Evolutionary conservation across 2,888 invertebrate species (phyloP).

Genomic region (Agonopterix subpropinquella): DNA sequence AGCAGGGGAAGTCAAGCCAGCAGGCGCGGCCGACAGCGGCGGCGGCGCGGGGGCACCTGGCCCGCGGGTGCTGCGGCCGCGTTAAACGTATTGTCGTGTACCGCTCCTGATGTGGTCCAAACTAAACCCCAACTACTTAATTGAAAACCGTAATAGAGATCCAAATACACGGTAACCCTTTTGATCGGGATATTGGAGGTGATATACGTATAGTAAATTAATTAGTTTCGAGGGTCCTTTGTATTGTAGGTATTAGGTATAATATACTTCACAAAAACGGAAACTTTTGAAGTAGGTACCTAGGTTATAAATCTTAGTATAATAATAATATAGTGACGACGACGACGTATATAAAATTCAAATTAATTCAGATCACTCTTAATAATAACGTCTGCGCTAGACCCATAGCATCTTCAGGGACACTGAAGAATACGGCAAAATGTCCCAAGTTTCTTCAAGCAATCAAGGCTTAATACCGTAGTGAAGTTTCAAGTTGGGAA

Average conservation of each 20-base stretch:
- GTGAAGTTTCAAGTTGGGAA: conserved; percentile 75
- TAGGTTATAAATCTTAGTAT: not conserved
- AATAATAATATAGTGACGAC: not conserved
- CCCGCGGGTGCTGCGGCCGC: conserved; percentile 17
- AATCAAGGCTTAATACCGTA: conserved; percentile 76
- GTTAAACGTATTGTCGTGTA: conserved; percentile 72
- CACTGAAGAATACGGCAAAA: conserved; percentile 72
- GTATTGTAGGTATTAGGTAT: too few relatives aligned
- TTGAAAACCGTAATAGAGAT: conserved; percentile 68
- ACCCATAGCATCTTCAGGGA: conserved; percentile 68
- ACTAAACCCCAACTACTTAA: conserved; percentile 68
- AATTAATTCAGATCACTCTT: conserved; percentile 67
- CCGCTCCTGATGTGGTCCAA: conserved; percentile 54
- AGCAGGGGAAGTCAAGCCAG: conserved; percentile 54
- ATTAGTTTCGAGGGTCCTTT: not conserved
- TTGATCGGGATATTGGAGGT: conserved; percentile 52
- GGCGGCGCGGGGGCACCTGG: conserved; percentile 23
- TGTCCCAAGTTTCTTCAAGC: conserved; percentile 75
- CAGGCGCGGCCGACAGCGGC: conserved; percentile 31
- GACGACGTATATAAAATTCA: conserved; percentile 35
- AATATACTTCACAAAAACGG: too few relatives aligned
- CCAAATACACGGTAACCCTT: conserved; percentile 66
- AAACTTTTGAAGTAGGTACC: not conserved
- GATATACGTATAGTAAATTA: conserved; percentile 18
- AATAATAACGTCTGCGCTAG: conserved; percentile 67